Evolutionary conservation across 2,113 vertebrate genomes (phyloP).

Genomic region (human (Homo sapiens)): DNA sequence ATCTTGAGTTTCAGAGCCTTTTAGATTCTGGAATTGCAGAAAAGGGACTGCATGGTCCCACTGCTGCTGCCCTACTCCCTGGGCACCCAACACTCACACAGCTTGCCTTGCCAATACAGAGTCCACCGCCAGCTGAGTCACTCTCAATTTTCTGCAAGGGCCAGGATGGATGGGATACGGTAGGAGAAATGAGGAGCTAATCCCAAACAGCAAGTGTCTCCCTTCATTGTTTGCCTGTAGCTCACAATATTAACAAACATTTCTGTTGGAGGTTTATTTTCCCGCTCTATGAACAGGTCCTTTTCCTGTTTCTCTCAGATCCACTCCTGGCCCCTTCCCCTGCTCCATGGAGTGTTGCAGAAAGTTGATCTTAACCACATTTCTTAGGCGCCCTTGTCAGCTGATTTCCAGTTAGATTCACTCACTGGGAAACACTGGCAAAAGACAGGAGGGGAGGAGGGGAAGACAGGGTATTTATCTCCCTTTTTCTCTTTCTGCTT

Average conservation of each 20-base stretch:
- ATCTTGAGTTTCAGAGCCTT: background rate
- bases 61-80: background rate
- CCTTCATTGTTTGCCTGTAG: background rate
- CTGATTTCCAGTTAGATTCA: background rate
- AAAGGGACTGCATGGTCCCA: background rate
- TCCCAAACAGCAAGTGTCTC: background rate
- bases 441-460: background rate
- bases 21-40: background rate
- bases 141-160: background rate
- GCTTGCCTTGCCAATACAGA: background rate
- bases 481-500: background rate
- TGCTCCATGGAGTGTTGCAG: background rate
- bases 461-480: background rate
- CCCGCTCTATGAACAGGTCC: background rate
- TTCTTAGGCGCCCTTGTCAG: background rate
- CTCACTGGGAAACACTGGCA: background rate
- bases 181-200: background rate
- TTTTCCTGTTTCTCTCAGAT: background rate
- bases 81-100: accelerated
- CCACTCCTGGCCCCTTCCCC: background rate
- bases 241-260: background rate
- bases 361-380: background rate
- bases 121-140: too few species aligned
- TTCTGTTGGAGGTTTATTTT: background rate
- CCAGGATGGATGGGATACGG: too few species aligned